Conservation (phyloP, 1,140 invertebrate genomes). For the Drosophila triauraria region DNA sequence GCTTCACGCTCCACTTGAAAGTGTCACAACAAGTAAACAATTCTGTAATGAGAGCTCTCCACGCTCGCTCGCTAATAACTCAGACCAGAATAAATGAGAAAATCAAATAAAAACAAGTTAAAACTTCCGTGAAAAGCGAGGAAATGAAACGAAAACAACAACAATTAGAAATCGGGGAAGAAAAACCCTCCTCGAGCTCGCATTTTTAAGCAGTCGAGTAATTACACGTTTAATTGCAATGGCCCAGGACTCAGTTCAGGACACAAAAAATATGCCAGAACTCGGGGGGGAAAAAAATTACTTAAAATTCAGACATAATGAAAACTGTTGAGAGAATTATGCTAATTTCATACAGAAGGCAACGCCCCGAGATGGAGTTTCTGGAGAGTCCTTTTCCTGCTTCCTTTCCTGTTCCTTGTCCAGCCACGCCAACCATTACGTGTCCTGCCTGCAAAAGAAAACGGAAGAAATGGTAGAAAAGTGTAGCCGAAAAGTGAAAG, state of each 20-base stretch:
- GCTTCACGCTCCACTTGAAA: slow-evolving; percentile 62
- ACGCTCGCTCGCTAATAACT: slow-evolving; percentile 60
- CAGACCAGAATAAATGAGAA: slow-evolving; percentile 80
- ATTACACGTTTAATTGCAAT: slow-evolving; percentile 84
- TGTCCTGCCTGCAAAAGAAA: slow-evolving; percentile 54
- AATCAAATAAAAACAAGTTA: slow-evolving; percentile 83
- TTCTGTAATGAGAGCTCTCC: slow-evolving; percentile 48
- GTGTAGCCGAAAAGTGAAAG: slow-evolving; percentile 55
- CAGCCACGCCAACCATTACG: slow-evolving; percentile 59
- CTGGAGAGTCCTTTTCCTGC: slow-evolving; percentile 9
- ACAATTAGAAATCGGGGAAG: slow-evolving; percentile 54
- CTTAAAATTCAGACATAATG: slow-evolving; percentile 82
- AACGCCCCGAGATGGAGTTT: slow-evolving; percentile 44
- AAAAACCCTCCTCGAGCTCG: slow-evolving; percentile 51
- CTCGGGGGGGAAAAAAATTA: slow-evolving; percentile 46
- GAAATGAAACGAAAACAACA: slow-evolving; percentile 63
- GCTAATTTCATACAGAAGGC: slow-evolving; percentile 74
- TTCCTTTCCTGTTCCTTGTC: slow-evolving; percentile 45
- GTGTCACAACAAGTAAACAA: slow-evolving; percentile 74
- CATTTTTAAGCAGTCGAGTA: slow-evolving; percentile 76
- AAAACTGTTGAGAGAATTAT: slow-evolving; percentile 81
- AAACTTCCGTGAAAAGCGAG: slow-evolving; percentile 61
- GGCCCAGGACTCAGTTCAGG: slow-evolving; percentile 32
- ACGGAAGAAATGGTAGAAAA: slow-evolving; percentile 22
- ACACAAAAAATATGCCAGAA: slow-evolving; percentile 57